Percentiles rank a stretch among this genome's conserved stretches.
These are phyloP conservation scores for Cetoscarus ocellatus DNA, from an alignment of 2,797 vertebrate genomes.

Conservation along the genomic window DNA sequence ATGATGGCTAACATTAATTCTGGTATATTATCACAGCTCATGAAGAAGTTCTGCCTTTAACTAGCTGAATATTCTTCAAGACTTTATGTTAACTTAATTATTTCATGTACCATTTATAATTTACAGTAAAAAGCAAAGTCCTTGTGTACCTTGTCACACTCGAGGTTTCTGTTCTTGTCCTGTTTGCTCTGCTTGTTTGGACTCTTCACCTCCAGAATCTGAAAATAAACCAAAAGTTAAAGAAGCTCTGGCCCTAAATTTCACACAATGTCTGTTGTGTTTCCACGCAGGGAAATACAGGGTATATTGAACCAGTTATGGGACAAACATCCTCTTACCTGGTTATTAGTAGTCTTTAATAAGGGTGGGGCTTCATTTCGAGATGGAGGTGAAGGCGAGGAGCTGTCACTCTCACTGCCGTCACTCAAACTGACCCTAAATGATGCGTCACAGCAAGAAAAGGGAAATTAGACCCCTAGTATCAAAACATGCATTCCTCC, in stretches of 20 bases:
- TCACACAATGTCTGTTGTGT: too few relatives aligned
- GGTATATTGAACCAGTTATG: too few relatives aligned
- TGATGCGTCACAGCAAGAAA: neutral
- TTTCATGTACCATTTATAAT: neutral
- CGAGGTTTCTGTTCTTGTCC: slow-evolving; percentile 93
- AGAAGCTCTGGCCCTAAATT: neutral
- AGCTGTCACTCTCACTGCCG: slow-evolving; percentile 95
- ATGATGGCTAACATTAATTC: too few relatives aligned
- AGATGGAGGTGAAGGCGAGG: slow-evolving; percentile 85
- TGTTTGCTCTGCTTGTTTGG: slow-evolving; percentile 92
- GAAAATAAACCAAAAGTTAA: slow-evolving; percentile 29
- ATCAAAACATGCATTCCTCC: too few relatives aligned
- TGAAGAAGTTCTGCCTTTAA: too few relatives aligned
- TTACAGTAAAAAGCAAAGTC: neutral
- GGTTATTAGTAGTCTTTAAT: slow-evolving; percentile 91
- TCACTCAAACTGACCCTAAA: slow-evolving; percentile 94
- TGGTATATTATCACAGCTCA: too few relatives aligned
- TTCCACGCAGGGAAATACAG: too few relatives aligned
- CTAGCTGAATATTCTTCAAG: too few relatives aligned
- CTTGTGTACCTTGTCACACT: slow-evolving; percentile 94
- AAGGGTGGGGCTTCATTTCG: slow-evolving; percentile 87
- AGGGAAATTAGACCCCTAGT: neutral
- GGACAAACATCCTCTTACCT: slow-evolving; percentile 80
- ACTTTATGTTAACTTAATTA: too few relatives aligned
- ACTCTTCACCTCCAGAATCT: slow-evolving; percentile 96